phyloP scores from a whole-genome alignment of 1,140 invertebrate genomes.

The Portunus trituberculatus region DNA sequence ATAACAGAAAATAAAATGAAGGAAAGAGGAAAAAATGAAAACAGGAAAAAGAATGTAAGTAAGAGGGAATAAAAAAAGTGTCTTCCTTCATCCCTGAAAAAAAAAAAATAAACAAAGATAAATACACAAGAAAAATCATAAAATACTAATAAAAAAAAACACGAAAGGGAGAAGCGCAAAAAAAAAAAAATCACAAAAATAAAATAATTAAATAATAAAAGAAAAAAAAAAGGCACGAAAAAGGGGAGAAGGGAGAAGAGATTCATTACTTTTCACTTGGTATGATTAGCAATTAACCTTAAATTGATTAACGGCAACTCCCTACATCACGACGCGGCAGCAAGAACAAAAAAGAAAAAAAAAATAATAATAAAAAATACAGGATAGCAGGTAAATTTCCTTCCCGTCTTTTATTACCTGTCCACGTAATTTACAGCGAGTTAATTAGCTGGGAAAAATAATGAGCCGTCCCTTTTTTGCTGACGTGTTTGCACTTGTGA shows the following conservation, averaged over 20 bases:
- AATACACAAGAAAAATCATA: no score
- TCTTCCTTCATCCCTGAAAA: no score
- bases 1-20: no score
- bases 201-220: no score
- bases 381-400: not conserved
- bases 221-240: not conserved
- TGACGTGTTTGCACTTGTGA: not conserved
- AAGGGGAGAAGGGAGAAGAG: not conserved
- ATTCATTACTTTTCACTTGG: not conserved
- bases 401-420: not conserved
- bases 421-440: not conserved
- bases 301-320: not conserved
- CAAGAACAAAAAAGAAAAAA: not conserved
- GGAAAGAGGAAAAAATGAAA: no score
- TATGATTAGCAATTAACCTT: conserved; percentile 4
- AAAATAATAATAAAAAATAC: no score
- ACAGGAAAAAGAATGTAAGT: no score
- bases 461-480: not conserved
- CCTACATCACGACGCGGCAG: not conserved
- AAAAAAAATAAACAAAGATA: no score
- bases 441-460: not conserved
- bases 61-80: no score
- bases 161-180: no score
- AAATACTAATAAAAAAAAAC: no score
- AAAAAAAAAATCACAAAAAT: no score